Conservation (phyloP, 2,113 vertebrate genomes). For the Canis aureus region DNA sequence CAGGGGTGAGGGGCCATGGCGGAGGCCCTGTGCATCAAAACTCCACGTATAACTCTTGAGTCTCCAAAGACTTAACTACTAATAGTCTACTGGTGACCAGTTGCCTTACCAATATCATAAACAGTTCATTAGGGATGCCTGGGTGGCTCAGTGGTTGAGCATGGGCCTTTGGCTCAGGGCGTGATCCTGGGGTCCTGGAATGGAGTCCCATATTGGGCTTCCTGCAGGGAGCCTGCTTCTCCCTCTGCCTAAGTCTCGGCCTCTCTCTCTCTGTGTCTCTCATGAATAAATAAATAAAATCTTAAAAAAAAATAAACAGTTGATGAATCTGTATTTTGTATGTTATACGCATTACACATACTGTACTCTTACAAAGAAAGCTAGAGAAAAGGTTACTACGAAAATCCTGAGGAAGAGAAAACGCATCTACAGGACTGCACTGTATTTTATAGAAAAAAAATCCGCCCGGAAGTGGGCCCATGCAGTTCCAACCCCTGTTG, state of each 20-base stretch:
- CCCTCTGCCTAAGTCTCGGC: too few species aligned
- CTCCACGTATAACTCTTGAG: neutral
- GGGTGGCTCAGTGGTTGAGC: too few species aligned
- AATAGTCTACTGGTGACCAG: neutral
- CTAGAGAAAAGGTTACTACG: neutral
- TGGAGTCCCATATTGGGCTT: too few species aligned
- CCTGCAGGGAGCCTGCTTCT: too few species aligned
- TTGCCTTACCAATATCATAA: fast-evolving
- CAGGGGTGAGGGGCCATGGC: neutral
- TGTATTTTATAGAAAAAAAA: neutral
- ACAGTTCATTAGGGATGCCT: neutral
- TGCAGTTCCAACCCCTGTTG: neutral
- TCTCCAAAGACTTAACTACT: neutral
- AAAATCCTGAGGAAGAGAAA: neutral
- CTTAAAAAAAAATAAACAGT: too few species aligned
- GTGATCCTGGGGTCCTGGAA: too few species aligned
- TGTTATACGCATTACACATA: neutral
- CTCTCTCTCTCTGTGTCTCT: too few species aligned
- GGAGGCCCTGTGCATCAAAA: fast-evolving
- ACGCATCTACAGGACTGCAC: neutral
- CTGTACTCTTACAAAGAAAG: neutral
- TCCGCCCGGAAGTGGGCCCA: neutral
- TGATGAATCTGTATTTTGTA: too few species aligned
- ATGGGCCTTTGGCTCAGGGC: too few species aligned
- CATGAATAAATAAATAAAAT: too few species aligned